Base-by-base conservation (phyloP, 2,113 vertebrate genomes). In the Xyrauchen texanus region DNA sequence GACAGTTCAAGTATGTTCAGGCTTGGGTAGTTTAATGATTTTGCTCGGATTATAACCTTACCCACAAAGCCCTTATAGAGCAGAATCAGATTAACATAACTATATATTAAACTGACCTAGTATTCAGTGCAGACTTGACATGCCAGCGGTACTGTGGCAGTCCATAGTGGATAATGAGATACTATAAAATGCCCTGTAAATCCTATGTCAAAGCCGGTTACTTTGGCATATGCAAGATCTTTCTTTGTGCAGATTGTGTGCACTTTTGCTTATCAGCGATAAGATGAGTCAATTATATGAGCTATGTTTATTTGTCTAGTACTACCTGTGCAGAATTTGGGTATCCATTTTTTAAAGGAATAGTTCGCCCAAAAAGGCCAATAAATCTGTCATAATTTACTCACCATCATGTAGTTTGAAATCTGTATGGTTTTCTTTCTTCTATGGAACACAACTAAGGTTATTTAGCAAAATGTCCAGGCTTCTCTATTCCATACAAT, bases 171-270 rank as follows among this genome's bases (percentile, higher is more conserved):
- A 72, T 79, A 72, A 79, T 79, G 51, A 72, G 78, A 51, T 79
- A 55, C 11, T 71, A 64, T 79, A 71, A 79, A 79, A 79, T 72
- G 47, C 60, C 34, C 51, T 72, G 49, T 62, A 63, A 81, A 81
- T 76, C 57, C 64, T 63, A 55, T 44, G 46, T 42, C 68, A 74
- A 81, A 68, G 63, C 64, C 7, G 46, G 46, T 68, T 74, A 53
- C 60, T 49, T 51, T 15, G 62, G n/a, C 55, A 47, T 46, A 49
- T 46, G 46, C 9, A 7, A 16, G 63, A 68, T 81, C 58, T 13
- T 4, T 64, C 53, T 60, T 80, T 34, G 8, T 6, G 34, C 6
- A 10, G 49, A 65, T 66, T 46, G 51, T 52, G 16, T 53, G 15
- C 58, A 13, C 61, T 55, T 3, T 34, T 34, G 21, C 21, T 34